Evolutionary conservation across 2,797 vertebrate species (phyloP), one percentile per base, ranked within the genome.

Genomic region (Arnoldichthys spilopterus): DNA sequence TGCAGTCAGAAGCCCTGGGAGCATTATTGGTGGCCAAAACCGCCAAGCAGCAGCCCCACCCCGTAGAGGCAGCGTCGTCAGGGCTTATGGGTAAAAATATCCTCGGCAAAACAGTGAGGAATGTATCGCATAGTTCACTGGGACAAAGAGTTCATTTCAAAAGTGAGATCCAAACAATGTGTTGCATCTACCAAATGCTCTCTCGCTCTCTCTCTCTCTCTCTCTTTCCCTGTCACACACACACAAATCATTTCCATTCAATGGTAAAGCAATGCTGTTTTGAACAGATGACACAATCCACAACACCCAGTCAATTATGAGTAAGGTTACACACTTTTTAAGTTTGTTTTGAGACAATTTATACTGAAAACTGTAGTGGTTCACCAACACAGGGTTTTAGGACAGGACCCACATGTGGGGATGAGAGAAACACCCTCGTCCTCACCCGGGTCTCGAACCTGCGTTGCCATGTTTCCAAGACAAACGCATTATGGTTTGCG

Each of bases 11-110:
- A 15, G 40, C 22, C 7, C n/a, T 26, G 40, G 40, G 34, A 64
- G 47, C 11, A 26, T 45, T 22, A 32, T 24, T 70, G 56, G 40
- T 37, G 15, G 12, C 26, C 8, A 22, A 72, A 63, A 66, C 69
- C 70, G 26, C 59, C 49, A n/a, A 66, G 49, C n/a, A 47, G 37
- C 61, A 72, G 61, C 49, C n/a, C 77, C 26, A 40, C 70, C 69
- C 61, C 59, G 56, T 15, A 47, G 32, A 24, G 28, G 49, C 49
- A 66, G 49, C 49, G 8, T 6, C 71, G 61, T 62, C 70, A 73
- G 51, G 77, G 63, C 49, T 67, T 67, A 79, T 73, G 77, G 77
- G 77, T 79, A 79, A 79, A 79, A 73, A 79, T 79, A 79, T 66
- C 62, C 62, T 47, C 61, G 5, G 62, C 37, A 63, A 79, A 72